Conservation (phyloP, 2,888 invertebrate species). For the Drosophila siamana region DNA sequence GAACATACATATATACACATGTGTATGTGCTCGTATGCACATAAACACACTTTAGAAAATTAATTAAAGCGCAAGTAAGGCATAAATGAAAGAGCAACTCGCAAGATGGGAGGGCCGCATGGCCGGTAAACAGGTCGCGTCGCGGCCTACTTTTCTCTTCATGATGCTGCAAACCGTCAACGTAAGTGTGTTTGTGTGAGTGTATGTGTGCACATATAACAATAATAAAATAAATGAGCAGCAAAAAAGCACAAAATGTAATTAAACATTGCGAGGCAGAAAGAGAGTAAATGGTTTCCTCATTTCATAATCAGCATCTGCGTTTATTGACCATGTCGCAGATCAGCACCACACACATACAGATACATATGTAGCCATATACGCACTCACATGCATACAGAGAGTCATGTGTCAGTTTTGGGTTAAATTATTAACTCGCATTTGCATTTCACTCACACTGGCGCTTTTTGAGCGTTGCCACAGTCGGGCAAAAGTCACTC, state of each 20-base stretch:
- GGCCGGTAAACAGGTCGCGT: conserved; percentile 66
- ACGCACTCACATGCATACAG: background rate
- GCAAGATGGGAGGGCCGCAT: conserved; percentile 33
- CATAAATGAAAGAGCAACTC: conserved; percentile 43
- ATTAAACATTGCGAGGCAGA: conserved; percentile 60
- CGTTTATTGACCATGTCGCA: conserved; percentile 64
- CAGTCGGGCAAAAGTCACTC: conserved; percentile 67
- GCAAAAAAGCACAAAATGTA: conserved; percentile 57
- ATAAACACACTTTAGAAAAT: conserved; percentile 70
- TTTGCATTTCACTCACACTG: conserved; percentile 48
- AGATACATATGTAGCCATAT: conserved; percentile 5
- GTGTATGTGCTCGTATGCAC: conserved; percentile 15
- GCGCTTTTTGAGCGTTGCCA: conserved; percentile 17
- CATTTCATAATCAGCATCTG: conserved; percentile 71
- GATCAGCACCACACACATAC: conserved; percentile 22
- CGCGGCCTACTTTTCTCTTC: conserved; percentile 65
- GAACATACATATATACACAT: conserved; percentile 35
- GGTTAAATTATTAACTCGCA: conserved; percentile 59
- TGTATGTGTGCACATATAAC: conserved; percentile 12
- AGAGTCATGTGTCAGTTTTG: conserved; percentile 27
- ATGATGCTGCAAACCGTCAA: conserved; percentile 49
- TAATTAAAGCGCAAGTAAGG: conserved; percentile 72
- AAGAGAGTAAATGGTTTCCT: conserved; percentile 66
- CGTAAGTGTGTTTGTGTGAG: background rate
- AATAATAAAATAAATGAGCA: conserved; percentile 63